These are phyloP conservation scores for Proteles cristata DNA, from an alignment of 2,113 vertebrate species.

Conservation along the genomic window DNA sequence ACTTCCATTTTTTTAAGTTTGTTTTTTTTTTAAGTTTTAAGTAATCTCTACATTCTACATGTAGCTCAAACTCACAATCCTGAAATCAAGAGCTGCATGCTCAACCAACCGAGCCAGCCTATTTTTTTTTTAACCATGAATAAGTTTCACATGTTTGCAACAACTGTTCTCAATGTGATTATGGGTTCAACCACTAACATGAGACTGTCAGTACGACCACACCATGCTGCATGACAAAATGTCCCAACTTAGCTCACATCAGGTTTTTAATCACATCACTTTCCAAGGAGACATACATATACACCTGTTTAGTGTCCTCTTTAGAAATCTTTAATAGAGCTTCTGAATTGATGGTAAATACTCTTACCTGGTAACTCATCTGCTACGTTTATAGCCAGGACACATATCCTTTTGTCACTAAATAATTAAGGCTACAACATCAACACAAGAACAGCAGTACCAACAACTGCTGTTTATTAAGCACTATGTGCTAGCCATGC, in stretches of 20 bases:
- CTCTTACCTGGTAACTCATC: background rate
- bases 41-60: no score
- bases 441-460: background rate
- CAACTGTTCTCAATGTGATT: constrained; percentile 63
- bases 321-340: constrained; percentile 14
- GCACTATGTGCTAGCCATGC: background rate
- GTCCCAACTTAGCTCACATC: background rate
- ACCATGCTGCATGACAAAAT: constrained; percentile 62
- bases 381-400: background rate
- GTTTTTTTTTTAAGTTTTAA: no score
- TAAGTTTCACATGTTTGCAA: constrained; percentile 32
- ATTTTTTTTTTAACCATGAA: background rate
- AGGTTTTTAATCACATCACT: background rate
- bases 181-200: constrained; percentile 71
- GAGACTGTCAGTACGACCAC: constrained; percentile 51
- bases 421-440: background rate
- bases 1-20: no score
- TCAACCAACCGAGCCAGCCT: no score
- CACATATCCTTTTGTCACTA: background rate
- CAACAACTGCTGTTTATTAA: background rate
- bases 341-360: background rate
- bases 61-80: no score
- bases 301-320: background rate
- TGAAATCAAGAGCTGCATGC: no score
- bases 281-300: background rate